Evolutionary conservation across 2,797 vertebrate species (phyloP).

Genomic region (Botia kubotai): DNA sequence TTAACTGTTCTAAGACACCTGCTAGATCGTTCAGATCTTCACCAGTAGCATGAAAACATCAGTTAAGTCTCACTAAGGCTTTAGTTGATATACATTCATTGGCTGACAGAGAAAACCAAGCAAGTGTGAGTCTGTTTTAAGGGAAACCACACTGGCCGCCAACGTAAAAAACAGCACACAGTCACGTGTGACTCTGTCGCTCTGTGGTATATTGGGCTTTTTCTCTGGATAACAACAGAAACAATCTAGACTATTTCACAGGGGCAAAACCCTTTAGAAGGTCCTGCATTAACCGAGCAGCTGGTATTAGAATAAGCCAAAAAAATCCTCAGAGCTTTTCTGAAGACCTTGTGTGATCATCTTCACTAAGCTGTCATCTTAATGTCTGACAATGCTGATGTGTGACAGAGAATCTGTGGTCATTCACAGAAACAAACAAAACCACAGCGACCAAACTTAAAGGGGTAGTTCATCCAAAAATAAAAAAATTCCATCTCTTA

Average conservation of each 20-base stretch:
- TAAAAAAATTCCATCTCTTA: too few species aligned
- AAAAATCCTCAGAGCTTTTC: too few species aligned
- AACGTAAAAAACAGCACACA: background rate
- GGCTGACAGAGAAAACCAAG: background rate
- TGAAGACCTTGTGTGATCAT: background rate
- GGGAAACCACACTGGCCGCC: background rate
- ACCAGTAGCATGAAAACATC: conserved; percentile 15
- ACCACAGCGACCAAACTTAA: background rate
- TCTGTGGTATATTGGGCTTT: background rate
- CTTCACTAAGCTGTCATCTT: background rate
- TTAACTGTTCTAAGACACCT: background rate
- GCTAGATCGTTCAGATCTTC: conserved; percentile 9
- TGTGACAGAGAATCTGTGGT: background rate
- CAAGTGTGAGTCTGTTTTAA: background rate
- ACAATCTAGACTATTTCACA: background rate
- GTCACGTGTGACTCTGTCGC: background rate
- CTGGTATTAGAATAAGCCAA: background rate
- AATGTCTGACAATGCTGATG: background rate
- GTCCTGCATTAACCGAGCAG: background rate
- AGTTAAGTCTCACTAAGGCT: conserved; percentile 23
- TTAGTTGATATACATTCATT: conserved; percentile 29
- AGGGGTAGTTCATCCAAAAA: background rate
- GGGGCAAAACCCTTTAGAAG: background rate
- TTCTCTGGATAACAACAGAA: background rate
- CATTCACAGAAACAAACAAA: too few species aligned